phyloP scores from a whole-genome alignment of 2,797 vertebrate species.

The Hyperoplus immaculatus region DNA sequence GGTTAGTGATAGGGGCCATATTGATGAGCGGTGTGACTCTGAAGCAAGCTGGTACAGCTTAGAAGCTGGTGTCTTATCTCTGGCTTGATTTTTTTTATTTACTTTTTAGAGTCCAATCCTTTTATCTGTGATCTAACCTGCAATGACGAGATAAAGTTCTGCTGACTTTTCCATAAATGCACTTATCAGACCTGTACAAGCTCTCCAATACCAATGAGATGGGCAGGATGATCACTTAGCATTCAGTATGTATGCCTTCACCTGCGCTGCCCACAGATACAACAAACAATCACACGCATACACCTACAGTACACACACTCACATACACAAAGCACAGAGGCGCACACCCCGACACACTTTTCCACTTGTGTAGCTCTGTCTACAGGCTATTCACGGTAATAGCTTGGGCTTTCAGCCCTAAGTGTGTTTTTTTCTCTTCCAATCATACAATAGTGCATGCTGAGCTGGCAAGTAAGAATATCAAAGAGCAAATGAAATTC shows the following conservation, averaged over 20 bases:
- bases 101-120: constrained; percentile 78
- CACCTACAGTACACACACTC: constrained; percentile 38
- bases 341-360: constrained; percentile 59
- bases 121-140: constrained; percentile 86
- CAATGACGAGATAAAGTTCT: constrained; percentile 84
- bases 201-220: constrained; percentile 80
- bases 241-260: constrained; percentile 78
- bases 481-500: constrained; percentile 87
- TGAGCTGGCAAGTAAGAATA: constrained; percentile 86
- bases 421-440: constrained; percentile 72
- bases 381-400: constrained; percentile 79
- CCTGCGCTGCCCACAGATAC: constrained; percentile 67
- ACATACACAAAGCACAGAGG: constrained; percentile 44
- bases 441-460: constrained; percentile 81
- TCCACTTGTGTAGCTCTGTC: constrained; percentile 69
- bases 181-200: constrained; percentile 84
- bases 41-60: constrained; percentile 59
- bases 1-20: constrained; percentile 60
- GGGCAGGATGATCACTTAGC: constrained; percentile 75
- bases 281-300: constrained; percentile 47
- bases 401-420: constrained; percentile 77
- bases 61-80: constrained; percentile 74
- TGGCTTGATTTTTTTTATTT: constrained; percentile 69
- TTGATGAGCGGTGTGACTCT: constrained; percentile 68
- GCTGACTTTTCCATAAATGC: constrained; percentile 85